Conservation (phyloP, 2,113 vertebrate genomes). For the Sardina pilchardus region DNA sequence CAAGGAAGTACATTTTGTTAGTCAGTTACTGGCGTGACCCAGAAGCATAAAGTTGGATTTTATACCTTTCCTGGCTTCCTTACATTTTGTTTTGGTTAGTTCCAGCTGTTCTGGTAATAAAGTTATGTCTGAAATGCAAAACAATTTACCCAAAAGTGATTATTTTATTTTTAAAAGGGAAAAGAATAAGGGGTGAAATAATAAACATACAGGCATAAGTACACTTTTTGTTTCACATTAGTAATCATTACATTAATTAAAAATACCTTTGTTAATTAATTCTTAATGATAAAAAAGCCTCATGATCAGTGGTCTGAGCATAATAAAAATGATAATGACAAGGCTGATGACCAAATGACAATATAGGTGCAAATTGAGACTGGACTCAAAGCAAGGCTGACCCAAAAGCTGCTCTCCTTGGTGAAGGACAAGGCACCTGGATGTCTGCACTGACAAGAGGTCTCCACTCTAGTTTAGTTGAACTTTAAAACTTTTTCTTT, state of each 20-base stretch:
- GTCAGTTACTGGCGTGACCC: not conserved
- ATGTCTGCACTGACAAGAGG: not conserved
- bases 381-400: slow-evolving; percentile 38
- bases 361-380: not conserved
- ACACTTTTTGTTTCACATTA: slow-evolving; percentile 66
- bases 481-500: not conserved
- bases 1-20: not conserved
- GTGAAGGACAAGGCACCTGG: not conserved
- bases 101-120: slow-evolving; percentile 52
- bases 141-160: slow-evolving; percentile 69
- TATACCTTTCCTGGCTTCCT: not conserved
- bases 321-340: not conserved
- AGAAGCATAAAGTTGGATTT: not conserved
- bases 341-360: not conserved
- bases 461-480: not conserved
- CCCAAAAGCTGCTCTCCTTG: not conserved
- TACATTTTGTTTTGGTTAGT: not conserved
- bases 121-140: slow-evolving; percentile 67
- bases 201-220: slow-evolving; percentile 68
- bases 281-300: not conserved
- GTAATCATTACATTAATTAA: slow-evolving; percentile 63
- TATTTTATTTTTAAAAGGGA: slow-evolving; percentile 72
- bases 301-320: slow-evolving; percentile 19
- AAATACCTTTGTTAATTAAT: not conserved
- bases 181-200: slow-evolving; percentile 35